Evolutionary conservation across 1,140 invertebrate species (phyloP), one percentile per base, ranked within the genome.

Genomic region (Caenorhabditis brenneri): DNA sequence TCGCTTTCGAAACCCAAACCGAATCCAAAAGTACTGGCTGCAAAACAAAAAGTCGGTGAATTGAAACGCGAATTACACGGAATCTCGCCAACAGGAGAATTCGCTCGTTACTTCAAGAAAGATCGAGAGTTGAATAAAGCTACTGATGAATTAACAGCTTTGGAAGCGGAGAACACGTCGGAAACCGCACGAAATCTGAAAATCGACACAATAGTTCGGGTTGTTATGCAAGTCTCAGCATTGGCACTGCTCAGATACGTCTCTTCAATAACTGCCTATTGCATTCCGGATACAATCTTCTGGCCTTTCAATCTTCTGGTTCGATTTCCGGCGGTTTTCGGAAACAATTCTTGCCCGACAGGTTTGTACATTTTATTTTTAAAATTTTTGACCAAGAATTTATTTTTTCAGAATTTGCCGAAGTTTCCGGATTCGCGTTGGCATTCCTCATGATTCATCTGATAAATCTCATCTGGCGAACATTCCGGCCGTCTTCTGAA

Each of bases 241-340:
- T n/a, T 74, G 9, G 22, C 29, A 9, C 22, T 74, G 22, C 22
- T 74, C 36, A 74, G 65, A 74, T 42, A 74, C n/a, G 65, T 74
- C 1, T 74, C 65, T 22, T 12, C 7, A 1, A 42, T 74, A 5
- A 74, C 65, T 39, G 65, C 65, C 10, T 74, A 74, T 22, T 74
- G 65, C n/a, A 74, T 74, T 74, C 65, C 65, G 19, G 65, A 74
- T 42, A 74, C 33, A 24, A 74, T 74, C 12, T 74, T 74, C 10
- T 74, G 65, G 65, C 65, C 65, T 4, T 74, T 74, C 36, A 74
- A 74, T 24, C 3, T 74, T 10, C n/a, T 74, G 6, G 36, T 74
- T 24, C 19, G 65, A 46, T 74, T 74, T 15, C 65, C 65, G 9
- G 65, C 65, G 9, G 12, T 74, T 24, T 74, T 42, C 12, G 65